A percentile compares a stretch with the other conserved stretches of the same genome.
phyloP scores from a whole-genome alignment of 2,113 vertebrate genomes.

The Leucoraja erinaceus region DNA sequence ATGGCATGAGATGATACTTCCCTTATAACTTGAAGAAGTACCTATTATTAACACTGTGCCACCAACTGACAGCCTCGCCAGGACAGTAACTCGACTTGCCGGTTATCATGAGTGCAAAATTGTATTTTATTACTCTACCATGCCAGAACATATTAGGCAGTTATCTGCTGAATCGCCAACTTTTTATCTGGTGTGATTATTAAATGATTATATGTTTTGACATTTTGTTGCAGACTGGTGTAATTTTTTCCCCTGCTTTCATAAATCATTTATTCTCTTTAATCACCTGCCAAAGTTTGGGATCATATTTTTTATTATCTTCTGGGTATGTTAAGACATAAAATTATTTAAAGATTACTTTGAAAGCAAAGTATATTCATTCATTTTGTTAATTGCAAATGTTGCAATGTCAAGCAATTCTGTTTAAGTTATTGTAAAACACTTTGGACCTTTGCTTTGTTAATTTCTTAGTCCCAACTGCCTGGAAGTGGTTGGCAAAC shows the following conservation, averaged over 20 bases:
- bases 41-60: neutral
- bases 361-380: neutral
- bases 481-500: neutral
- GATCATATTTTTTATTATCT: neutral
- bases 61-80: neutral
- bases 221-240: neutral
- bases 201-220: slow-evolving; percentile 6
- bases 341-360: neutral
- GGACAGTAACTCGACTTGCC: neutral
- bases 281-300: neutral
- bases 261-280: neutral
- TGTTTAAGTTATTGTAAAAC: neutral
- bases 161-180: neutral
- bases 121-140: neutral
- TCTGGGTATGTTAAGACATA: neutral
- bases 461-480: neutral
- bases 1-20: neutral
- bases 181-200: neutral
- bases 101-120: neutral
- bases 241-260: slow-evolving; percentile 1
- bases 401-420: neutral
- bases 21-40: neutral
- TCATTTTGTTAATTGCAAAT: neutral
- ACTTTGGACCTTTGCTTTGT: neutral
- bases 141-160: neutral